Evolutionary conservation across 1,140 invertebrate species (phyloP).

Genomic region (Lepidotrigona ventralis): DNA sequence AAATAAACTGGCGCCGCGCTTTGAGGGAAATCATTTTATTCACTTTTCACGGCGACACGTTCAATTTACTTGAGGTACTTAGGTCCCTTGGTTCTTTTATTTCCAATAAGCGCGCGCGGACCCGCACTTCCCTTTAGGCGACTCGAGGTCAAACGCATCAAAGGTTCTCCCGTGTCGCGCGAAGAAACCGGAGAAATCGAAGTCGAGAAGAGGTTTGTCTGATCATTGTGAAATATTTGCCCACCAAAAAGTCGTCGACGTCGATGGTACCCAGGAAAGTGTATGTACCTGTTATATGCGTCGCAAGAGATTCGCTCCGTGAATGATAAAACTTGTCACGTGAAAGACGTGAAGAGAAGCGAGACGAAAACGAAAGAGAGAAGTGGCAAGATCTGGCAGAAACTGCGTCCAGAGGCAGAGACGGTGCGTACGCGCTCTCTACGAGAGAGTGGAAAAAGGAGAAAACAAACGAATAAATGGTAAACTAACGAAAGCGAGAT

Average conservation of each 20-base stretch:
- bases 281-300: no score
- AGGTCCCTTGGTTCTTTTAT: conserved; percentile 31
- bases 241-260: background rate
- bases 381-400: no score
- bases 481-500: background rate
- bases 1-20: conserved; percentile 11
- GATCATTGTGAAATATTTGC: conserved; percentile 29
- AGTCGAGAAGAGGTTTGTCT: conserved; percentile 16
- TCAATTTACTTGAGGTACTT: conserved; percentile 27
- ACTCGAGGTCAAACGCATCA: conserved; percentile 36
- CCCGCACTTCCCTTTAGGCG: conserved; percentile 29
- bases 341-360: no score
- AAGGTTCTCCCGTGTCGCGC: conserved; percentile 16
- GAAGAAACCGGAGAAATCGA: conserved; percentile 23
- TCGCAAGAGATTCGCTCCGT: background rate
- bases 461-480: background rate
- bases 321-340: background rate
- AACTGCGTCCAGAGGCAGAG: background rate
- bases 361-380: no score
- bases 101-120: conserved; percentile 41
- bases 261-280: background rate
- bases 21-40: conserved; percentile 43
- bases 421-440: background rate
- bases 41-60: conserved; percentile 39
- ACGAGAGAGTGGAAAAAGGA: background rate